Evolutionary conservation across 2,113 vertebrate genomes (phyloP), one percentile per base, ranked within the genome.

Genomic region (Rana temporaria): DNA sequence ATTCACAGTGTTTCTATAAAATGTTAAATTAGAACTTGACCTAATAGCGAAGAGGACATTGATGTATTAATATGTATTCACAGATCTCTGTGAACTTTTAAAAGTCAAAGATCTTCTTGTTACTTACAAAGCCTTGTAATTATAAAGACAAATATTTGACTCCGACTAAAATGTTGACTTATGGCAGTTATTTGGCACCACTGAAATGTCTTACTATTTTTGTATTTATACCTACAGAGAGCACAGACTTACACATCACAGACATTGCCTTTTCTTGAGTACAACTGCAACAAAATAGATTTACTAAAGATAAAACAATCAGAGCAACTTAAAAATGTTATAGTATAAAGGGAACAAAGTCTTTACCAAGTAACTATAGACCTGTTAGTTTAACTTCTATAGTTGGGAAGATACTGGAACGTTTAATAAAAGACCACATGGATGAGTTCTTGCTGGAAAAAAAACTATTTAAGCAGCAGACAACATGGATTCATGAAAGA

Each of bases 141-240:
- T 30, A 82, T 56, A 56, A 2, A 68, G 67, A 59, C 84, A 89
- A 90, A 88, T 89, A 86, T 88, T 89, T 89, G 85, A 53, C 79
- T 38, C 53, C 85, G 85, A 78, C 69, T 86, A 88, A 71, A 86
- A 67, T 81, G 83, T 22, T 85, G 83, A 84, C 66, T 85, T 67
- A 72, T 87, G 86, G 85, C 34, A 85, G 55, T 57, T 12, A 82
- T 12, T 85, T 85, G 82, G 83, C 60, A 85, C 86, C 85, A 82
- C 84, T 85, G 85, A 87, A 18, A 30, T 74, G 88, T 87, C 52
- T 11, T 68, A 69, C 48, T 84, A 20, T 67, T 64, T 79, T 86
- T 30, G 26, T 30, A 30, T 30, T 19, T 73, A 19, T 73, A 32
- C 30, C 71, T 59, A 26, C 26, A 63, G 60, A 63, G 24, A 63